phyloP scores from a whole-genome alignment of 1,140 invertebrate genomes.

The Ceratitis capitata region DNA sequence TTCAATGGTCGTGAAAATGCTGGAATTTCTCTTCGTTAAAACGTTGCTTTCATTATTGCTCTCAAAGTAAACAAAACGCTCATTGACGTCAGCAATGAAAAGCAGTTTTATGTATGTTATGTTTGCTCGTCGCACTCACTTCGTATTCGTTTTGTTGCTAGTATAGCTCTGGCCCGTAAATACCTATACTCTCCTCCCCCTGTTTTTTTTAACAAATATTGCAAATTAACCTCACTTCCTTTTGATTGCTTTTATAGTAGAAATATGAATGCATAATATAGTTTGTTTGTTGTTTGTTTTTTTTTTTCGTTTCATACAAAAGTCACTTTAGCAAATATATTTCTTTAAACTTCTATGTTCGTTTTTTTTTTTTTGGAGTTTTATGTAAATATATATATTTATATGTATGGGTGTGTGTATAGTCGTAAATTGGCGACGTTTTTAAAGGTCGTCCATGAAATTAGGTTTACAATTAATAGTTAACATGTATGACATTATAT shows the following conservation, averaged over 20 bases:
- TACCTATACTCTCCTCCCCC: neutral
- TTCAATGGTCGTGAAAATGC: neutral
- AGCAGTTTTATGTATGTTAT: neutral
- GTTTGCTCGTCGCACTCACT: neutral
- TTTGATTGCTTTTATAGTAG: neutral
- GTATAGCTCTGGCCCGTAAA: neutral
- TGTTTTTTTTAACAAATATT: no score
- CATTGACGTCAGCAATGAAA: neutral
- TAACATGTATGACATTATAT: slow-evolving; percentile 25
- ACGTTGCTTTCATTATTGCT: neutral
- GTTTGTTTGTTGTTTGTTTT: neutral
- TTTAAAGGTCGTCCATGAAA: slow-evolving; percentile 19
- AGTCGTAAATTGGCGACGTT: slow-evolving; percentile 24
- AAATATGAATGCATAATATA: slow-evolving; percentile 7
- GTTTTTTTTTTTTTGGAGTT: neutral
- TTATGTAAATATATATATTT: neutral
- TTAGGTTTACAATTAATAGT: slow-evolving; percentile 2
- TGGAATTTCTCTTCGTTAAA: neutral
- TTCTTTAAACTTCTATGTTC: slow-evolving; percentile 25
- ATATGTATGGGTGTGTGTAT: neutral
- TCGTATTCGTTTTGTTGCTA: neutral
- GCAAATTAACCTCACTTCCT: neutral
- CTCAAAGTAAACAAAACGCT: no score
- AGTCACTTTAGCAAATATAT: slow-evolving; percentile 37
- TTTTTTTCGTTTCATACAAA: slow-evolving; percentile 1